Percentiles rank a stretch among this genome's conserved stretches.
Conservation (phyloP, 2,888 invertebrate genomes). For the Deroplatys truncata region DNA sequence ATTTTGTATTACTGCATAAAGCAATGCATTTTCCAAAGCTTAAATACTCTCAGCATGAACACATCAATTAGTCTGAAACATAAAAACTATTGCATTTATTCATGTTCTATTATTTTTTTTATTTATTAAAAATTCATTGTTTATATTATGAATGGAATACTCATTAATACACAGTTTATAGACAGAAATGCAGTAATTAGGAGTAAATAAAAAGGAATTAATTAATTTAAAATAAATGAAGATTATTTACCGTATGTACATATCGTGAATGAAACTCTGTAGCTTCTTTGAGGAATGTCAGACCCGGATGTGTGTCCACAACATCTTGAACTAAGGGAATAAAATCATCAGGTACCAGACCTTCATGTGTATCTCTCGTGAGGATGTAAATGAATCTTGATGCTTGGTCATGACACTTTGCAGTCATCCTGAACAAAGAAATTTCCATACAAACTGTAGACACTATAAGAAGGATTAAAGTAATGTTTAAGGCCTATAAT, state of each 20-base stretch:
- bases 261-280: conserved; percentile 98
- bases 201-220: no score
- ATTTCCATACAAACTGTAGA: neutral
- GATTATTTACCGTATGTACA: conserved; percentile 81
- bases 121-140: no score
- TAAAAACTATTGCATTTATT: no score
- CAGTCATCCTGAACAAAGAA: conserved; percentile 59
- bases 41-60: no score
- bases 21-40: no score
- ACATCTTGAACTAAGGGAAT: conserved; percentile 93
- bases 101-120: no score
- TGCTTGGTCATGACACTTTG: conserved; percentile 81
- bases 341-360: conserved; percentile 84
- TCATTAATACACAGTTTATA: no score
- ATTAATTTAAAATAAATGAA: neutral
- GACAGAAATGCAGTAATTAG: no score
- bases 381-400: conserved; percentile 85
- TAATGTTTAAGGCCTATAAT: neutral
- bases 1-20: no score
- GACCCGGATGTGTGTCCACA: conserved; percentile 97
- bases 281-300: conserved; percentile 95
- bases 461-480: neutral
- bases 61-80: no score
- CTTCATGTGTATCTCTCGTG: conserved; percentile 64
- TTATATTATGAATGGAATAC: no score